A percentile compares a stretch with the other conserved stretches of the same genome.
Conservation (phyloP, 2,888 invertebrate genomes). For the Microctonus aethiopoides region DNA sequence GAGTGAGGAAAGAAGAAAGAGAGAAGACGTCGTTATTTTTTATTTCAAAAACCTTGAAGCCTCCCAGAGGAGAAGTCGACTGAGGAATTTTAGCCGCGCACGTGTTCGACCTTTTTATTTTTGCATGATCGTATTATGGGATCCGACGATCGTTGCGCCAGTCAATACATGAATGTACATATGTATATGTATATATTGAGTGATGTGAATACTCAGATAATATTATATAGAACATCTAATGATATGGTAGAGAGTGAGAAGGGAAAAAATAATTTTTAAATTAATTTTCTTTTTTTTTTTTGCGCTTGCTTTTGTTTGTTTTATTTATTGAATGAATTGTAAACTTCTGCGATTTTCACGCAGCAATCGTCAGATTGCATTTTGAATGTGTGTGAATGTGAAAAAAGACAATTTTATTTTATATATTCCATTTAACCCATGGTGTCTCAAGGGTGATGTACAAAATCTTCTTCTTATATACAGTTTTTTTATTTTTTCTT, state of each 20-base stretch:
- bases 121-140: slow-evolving; percentile 32
- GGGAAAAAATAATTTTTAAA: neutral
- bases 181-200: neutral
- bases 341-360: neutral
- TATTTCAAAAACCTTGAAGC: slow-evolving; percentile 49
- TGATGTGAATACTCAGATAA: too few relatives aligned
- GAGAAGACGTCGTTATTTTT: slow-evolving; percentile 39
- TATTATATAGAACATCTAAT: neutral
- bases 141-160: slow-evolving; percentile 16
- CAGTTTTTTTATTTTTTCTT: neutral
- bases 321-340: neutral
- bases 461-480: slow-evolving; percentile 21
- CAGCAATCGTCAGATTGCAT: slow-evolving; percentile 35
- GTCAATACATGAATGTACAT: neutral
- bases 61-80: slow-evolving; percentile 36
- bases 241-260: neutral
- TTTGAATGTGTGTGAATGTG: neutral
- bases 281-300: neutral
- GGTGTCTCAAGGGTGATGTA: slow-evolving; percentile 47
- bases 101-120: slow-evolving; percentile 50
- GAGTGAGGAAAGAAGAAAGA: slow-evolving; percentile 39
- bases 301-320: neutral
- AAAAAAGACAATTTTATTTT: slow-evolving; percentile 30
- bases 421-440: neutral
- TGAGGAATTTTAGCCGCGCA: slow-evolving; percentile 39